Evolutionary conservation across 37 sponge, comb jelly and placozoan species (phyloP).

Genomic region (Geodia barretti): DNA sequence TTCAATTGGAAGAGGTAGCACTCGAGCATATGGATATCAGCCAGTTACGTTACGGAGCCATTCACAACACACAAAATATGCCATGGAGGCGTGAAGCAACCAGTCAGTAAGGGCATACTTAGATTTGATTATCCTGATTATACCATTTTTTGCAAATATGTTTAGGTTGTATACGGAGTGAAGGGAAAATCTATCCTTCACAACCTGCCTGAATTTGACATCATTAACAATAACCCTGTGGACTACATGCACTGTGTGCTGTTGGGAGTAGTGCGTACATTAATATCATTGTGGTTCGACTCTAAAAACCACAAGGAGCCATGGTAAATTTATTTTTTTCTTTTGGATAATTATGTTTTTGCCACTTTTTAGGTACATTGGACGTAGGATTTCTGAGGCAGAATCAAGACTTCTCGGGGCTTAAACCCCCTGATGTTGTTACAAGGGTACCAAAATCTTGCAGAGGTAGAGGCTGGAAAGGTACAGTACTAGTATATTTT

Average conservation of each 20-base stretch:
- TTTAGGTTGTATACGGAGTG: slow-evolving; percentile 6
- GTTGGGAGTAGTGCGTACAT: not conserved
- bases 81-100: not conserved
- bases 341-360: too few relatives aligned
- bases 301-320: slow-evolving; percentile 15
- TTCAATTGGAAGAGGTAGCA: not conserved
- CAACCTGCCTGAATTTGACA: not conserved
- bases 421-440: slow-evolving; percentile 20
- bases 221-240: slow-evolving; percentile 17
- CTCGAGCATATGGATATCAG: not conserved
- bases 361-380: slow-evolving; percentile 35
- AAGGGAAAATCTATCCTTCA: slow-evolving; percentile 14
- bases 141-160: not conserved
- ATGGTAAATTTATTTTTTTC: not conserved
- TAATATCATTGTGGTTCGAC: slow-evolving; percentile 26
- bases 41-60: not conserved
- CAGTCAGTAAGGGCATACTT: not conserved
- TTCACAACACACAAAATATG: not conserved
- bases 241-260: slow-evolving; percentile 42
- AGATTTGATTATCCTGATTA: not conserved
- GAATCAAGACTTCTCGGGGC: not conserved
- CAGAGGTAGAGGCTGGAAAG: not conserved
- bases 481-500: too few relatives aligned
- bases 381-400: slow-evolving; percentile 2
- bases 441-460: slow-evolving; percentile 4